Percentiles rank a stretch among this genome's conserved stretches.
Conservation (phyloP, 2,113 vertebrate genomes). For the Hiodon alosoides region DNA sequence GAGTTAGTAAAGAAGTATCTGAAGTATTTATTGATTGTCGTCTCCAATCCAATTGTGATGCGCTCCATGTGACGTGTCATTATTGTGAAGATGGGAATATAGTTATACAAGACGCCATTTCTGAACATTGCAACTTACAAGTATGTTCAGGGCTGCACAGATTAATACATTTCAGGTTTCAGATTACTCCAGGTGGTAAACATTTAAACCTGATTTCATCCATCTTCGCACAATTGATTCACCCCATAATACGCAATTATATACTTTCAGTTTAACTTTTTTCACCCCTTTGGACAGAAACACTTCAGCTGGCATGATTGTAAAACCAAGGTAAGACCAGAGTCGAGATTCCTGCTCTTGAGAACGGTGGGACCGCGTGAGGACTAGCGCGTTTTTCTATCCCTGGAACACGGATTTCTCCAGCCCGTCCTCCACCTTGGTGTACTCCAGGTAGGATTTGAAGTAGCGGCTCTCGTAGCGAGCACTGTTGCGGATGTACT, state of each 20-base stretch:
- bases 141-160: background rate
- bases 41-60: too few relatives aligned
- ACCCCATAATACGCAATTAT: background rate
- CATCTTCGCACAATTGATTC: background rate
- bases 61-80: too few relatives aligned
- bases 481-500: slow-evolving; percentile 55
- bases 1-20: too few relatives aligned
- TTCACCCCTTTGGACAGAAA: background rate
- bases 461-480: slow-evolving; percentile 60
- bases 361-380: background rate
- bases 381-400: slow-evolving; percentile 30
- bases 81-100: too few relatives aligned
- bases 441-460: slow-evolving; percentile 67
- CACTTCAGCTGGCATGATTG: background rate
- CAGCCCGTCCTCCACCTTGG: slow-evolving; percentile 59
- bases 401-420: slow-evolving; percentile 65
- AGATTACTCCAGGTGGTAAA: background rate
- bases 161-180: background rate
- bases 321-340: background rate
- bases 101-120: background rate
- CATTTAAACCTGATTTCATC: background rate
- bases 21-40: too few relatives aligned
- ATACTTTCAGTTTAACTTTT: background rate
- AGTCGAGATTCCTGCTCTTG: background rate
- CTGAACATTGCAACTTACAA: background rate